Evolutionary conservation across 2,888 invertebrate genomes (phyloP), one percentile per base, ranked within the genome.

Genomic region (Asteroscopus sphinx): DNA sequence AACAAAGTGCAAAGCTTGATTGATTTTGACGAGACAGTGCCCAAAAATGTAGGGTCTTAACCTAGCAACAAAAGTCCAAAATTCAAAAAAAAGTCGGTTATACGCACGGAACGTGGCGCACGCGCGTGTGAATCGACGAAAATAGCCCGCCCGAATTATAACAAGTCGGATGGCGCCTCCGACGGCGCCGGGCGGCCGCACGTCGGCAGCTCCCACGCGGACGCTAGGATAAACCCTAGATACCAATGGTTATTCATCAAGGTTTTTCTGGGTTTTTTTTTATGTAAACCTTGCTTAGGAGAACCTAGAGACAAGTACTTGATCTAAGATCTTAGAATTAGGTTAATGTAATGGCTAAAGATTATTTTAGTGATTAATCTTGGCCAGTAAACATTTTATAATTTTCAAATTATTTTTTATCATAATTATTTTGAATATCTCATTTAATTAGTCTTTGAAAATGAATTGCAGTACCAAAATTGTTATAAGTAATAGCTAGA

Each of bases 121-220:
- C 76, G 81, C 87, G 90, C 90, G 89, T 91, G 91, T 91, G 90
- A 92, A 90, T 88, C 89, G 89, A 85, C 90, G 82, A 87, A 93
- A 93, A 93, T 93, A 93, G 88, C 91, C 78, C 84, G 90, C 89
- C 93, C 92, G 90, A 93, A 93, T 92, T 93, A 90, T 88, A 92
- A 87, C 90, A 84, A 81, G 89, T 84, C 87, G 87, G 85, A 83
- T 90, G 93, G 92, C 92, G 93, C 92, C 91, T 86, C 84, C 77
- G 77, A 61, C 87, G 91, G 91, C 90, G 91, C 90, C 88, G 86
- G 83, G 79, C 85, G 81, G 87, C 87, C 89, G 87, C 87, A 80
- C 72, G 76, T 65, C 77, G 72, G 53, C 63, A 40, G 63, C 75
- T 68, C 75, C 75, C 79, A 77, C 76, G 79, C 81, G 65, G 75